These are phyloP conservation scores for Psittacula cyanocephala DNA, from an alignment of 2,113 vertebrate genomes.

Conservation along the genomic window DNA sequence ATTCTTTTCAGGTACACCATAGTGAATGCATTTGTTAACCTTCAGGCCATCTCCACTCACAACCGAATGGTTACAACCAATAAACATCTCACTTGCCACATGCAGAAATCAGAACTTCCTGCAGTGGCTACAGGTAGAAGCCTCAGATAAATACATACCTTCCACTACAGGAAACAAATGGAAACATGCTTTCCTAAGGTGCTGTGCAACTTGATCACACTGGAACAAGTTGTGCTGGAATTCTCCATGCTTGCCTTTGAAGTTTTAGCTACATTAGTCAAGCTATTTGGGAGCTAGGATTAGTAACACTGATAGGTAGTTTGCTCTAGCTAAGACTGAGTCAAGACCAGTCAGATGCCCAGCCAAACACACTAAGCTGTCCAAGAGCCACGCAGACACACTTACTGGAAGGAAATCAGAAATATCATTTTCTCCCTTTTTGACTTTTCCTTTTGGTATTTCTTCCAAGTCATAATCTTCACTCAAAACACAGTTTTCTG, in stretches of 20 bases:
- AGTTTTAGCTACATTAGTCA: neutral
- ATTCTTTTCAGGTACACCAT: rapidly evolving
- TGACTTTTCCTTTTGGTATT: conserved; percentile 63
- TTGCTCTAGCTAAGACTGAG: neutral
- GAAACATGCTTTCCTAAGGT: neutral
- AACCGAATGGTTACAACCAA: neutral
- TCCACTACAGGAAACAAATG: neutral
- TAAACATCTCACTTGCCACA: neutral
- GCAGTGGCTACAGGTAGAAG: neutral
- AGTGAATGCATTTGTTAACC: neutral
- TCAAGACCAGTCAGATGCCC: neutral
- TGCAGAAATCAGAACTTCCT: neutral
- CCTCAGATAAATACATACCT: neutral
- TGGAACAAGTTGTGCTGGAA: neutral
- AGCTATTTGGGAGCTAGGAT: neutral
- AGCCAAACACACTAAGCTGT: neutral
- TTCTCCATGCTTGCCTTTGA: neutral
- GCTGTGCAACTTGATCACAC: neutral
- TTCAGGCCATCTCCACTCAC: neutral
- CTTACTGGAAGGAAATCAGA: conserved; percentile 93
- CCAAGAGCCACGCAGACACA: neutral
- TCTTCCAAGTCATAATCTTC: conserved; percentile 78
- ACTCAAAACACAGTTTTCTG: neutral
- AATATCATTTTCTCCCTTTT: conserved; percentile 71
- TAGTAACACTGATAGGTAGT: neutral